Evolutionary conservation across 53 echinoderm and acorn worm species (phyloP), one percentile per base, ranked within the genome.

Genomic region (Echinarachnius parma): DNA sequence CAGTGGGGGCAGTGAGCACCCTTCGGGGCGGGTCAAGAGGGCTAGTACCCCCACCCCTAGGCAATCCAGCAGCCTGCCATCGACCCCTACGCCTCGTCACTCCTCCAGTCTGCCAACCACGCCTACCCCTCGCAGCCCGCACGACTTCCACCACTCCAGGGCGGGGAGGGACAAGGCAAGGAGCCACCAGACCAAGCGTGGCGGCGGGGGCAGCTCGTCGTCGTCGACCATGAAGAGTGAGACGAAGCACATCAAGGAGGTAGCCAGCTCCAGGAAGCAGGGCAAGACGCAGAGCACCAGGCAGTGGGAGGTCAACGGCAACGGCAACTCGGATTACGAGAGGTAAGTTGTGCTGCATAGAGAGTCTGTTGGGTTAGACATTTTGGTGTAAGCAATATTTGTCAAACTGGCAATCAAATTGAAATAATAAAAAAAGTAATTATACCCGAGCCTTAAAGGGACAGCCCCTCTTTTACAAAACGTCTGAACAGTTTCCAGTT

Each of bases 201-300:
- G 26, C 7, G 74, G 39, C 15, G 39, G 56, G 1, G 42, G 35
- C 3, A 56, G 56, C 56, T 39, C 39, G 19, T 2, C 19, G 4
- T 48, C 48, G 11, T 48, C 33, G n/a, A 25, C 23, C 5, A 34
- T 32, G 13, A 72, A 34, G 74, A 54, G 55, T 72, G 86, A 86
- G 48, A 75, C 82, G 61, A 83, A 87, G 59, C 78, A 78, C 31
- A 82, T 87, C 78, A 87, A 87, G 63, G 92, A 84, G 31, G 75
- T 87, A 31, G 82, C 82, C 23, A 82, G 81, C 62, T 67, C 84
- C 27, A 78, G 84, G 78, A 82, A 76, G 34, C 64, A 65, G 48
- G n/a, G 30, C 30, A 75, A 75, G 25, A 65, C 55, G 18, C 46
- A 64, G 42, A 57, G 48, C 64, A 23, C 63, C 28, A 46, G 82